Base-by-base conservation (phyloP, 2,888 invertebrate species). In the Eurytoma californica region DNA sequence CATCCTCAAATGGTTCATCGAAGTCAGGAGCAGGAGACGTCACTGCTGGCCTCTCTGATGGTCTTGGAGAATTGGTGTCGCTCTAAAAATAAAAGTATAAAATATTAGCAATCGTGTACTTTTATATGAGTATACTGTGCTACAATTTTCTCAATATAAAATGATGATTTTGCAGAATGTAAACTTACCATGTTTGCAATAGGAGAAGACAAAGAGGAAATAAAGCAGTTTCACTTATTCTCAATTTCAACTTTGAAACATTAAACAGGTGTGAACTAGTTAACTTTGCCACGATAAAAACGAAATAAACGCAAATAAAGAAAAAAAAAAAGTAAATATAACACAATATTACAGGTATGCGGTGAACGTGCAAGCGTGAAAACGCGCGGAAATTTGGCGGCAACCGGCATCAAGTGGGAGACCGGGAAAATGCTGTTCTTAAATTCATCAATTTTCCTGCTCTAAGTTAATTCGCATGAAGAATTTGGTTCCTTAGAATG, bases 1-100 rank as follows among this genome's bases (percentile, higher is more conserved):
- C 97, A 92, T 98, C 97, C 88, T 97, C 97, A 90, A 98, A 98
- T 65, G 96, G 95, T 85, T 95, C 95, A 86, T 91, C 91, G 60
- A 95, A 93, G 70, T 95, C 95, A 14, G 94, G 94, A 0, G 94
- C 94, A 0, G 96, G 96, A 3, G 96, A 96, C 0, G 95, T 95
- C 92, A 94, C 92, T 5, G 93, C 92, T 1, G 78, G 83, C 70
- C 88, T 85, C 3, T 86, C 85, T 2, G 86, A 84, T n/a, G 81
- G 84, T 3, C 79, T 75, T 3, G 90, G 90, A 24, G 90, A 89
- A 82, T 88, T 89, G 51, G 82, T 80, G 65, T 83, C 82, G 86
- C 87, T 88, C 90, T 89, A 70, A 39, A 73, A 58, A 77, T 75
- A 49, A 16, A 30, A n/a, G 72, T 51, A 55, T 28, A 47, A 51